A percentile compares a stretch with the other conserved stretches of the same genome.
phyloP scores from a whole-genome alignment of 2,113 vertebrate genomes.

The Leucosticte australis region DNA sequence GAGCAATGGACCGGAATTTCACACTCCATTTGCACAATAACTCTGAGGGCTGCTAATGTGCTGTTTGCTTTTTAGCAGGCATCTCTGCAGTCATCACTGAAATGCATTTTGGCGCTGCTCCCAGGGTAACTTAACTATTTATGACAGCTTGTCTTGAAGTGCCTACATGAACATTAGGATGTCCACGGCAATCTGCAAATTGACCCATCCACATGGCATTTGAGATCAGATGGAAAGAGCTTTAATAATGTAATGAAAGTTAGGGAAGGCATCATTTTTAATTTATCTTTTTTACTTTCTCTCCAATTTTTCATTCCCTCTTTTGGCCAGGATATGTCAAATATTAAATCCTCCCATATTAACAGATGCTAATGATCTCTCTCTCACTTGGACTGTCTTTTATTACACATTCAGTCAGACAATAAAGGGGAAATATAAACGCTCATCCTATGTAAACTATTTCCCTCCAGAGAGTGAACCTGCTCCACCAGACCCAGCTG shows the following conservation, averaged over 20 bases:
- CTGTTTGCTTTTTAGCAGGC: conserved; percentile 76
- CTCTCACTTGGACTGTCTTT: conserved; percentile 6
- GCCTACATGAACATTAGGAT: conserved; percentile 59
- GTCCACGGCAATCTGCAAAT: conserved; percentile 69
- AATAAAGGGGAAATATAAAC: conserved; percentile 29
- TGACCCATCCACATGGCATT: conserved; percentile 59
- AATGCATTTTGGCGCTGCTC: conserved; percentile 71
- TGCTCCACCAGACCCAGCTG: neutral
- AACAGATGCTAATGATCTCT: conserved; percentile 28
- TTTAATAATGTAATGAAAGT: conserved; percentile 51
- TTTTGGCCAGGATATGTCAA: conserved; percentile 10
- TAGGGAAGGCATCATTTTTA: conserved; percentile 46
- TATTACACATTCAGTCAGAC: neutral
- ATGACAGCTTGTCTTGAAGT: conserved; percentile 74
- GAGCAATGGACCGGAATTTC: conserved; percentile 73
- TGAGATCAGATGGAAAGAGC: conserved; percentile 50
- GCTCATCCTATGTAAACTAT: neutral
- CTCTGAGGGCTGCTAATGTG: conserved; percentile 71
- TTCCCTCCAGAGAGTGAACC: conserved; percentile 10
- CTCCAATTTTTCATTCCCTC: neutral
- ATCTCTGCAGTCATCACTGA: conserved; percentile 69
- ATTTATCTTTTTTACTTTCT: neutral
- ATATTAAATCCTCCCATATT: conserved; percentile 28
- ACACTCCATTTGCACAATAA: conserved; percentile 77
- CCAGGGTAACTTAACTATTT: conserved; percentile 72